phyloP scores from a whole-genome alignment of 2,888 invertebrate species.

The Pediacus dermestoides region DNA sequence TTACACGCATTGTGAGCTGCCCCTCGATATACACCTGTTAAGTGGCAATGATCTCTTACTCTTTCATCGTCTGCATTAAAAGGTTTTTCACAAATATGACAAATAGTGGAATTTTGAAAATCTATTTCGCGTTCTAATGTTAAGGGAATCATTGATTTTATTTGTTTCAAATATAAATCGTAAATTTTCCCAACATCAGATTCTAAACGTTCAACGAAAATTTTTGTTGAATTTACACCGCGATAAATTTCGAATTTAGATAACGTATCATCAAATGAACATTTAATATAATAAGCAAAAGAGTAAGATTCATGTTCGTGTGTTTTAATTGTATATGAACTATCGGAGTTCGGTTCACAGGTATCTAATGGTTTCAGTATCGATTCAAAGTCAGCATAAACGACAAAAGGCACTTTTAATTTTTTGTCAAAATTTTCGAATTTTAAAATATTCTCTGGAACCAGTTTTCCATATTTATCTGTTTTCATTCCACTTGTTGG shows the following conservation, averaged over 20 bases:
- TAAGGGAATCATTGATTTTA: too few species aligned
- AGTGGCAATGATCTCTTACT: constrained; percentile 30
- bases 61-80: constrained; percentile 8
- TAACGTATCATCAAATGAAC: constrained; percentile 7
- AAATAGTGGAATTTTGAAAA: constrained; percentile 15
- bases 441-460: too few species aligned
- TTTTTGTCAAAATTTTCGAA: constrained; percentile 5
- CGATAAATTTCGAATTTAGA: constrained; percentile 5
- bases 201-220: too few species aligned
- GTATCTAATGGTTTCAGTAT: constrained; percentile 7
- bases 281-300: constrained; percentile 12
- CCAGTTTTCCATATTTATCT: too few species aligned
- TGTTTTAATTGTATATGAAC: constrained; percentile 5
- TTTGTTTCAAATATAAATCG: too few species aligned
- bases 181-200: too few species aligned
- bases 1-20: constrained; percentile 32
- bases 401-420: constrained; percentile 6
- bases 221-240: too few species aligned
- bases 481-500: too few species aligned
- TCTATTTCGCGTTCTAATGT: too few species aligned
- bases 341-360: background rate
- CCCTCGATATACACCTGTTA: constrained; percentile 28
- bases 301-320: constrained; percentile 12
- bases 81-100: constrained; percentile 20
- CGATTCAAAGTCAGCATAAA: constrained; percentile 10